These are phyloP conservation scores for Borostomias antarcticus DNA, from an alignment of 2,797 vertebrate species.

Conservation along the genomic window DNA sequence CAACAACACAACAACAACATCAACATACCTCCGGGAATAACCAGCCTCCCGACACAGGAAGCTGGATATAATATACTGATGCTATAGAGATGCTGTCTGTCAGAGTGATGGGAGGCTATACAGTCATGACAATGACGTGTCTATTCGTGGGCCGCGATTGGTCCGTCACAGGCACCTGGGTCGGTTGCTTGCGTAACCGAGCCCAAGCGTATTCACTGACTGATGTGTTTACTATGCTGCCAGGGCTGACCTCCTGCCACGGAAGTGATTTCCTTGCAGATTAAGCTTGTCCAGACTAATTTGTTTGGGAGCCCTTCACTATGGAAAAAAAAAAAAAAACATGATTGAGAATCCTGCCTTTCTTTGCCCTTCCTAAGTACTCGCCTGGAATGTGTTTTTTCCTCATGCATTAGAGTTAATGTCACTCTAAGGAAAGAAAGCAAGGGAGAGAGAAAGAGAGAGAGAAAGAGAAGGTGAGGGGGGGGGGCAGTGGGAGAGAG, in stretches of 20 bases:
- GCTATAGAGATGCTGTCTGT: background rate
- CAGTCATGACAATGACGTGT: constrained; percentile 1
- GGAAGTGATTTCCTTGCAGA: background rate
- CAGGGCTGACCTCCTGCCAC: background rate
- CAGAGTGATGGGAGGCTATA: background rate
- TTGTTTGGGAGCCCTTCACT: background rate
- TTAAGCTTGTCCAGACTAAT: background rate
- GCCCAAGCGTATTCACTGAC: no score
- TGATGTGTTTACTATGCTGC: background rate
- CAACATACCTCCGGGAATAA: background rate
- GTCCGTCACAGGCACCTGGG: no score
- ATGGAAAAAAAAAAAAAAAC: background rate
- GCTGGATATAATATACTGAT: background rate
- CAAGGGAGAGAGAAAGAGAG: constrained; percentile 10
- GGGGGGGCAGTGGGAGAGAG: background rate
- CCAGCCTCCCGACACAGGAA: background rate
- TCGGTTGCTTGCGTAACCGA: no score
- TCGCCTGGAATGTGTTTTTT: background rate
- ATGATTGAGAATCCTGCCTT: background rate
- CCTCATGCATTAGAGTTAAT: background rate
- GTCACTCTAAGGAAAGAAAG: background rate
- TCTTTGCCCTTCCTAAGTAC: no score
- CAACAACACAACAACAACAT: background rate
- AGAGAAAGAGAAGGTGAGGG: background rate
- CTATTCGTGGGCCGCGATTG: no score